phyloP scores from a whole-genome alignment of 2,113 vertebrate genomes.

The Felis catus region DNA sequence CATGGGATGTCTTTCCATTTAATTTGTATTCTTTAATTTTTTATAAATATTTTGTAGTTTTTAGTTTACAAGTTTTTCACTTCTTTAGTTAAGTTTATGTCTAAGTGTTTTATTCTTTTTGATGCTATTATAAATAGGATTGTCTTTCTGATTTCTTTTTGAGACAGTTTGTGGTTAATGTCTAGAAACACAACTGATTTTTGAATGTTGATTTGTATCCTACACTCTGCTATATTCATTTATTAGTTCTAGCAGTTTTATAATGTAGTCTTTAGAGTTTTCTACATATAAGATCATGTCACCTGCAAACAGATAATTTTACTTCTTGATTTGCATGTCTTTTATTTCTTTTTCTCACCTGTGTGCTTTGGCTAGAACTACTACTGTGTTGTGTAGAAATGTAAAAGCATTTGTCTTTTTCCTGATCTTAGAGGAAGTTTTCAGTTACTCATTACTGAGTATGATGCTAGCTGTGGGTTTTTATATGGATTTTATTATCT shows the following conservation, averaged over 20 bases:
- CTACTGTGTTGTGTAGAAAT: not conserved
- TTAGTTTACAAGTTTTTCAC: not conserved
- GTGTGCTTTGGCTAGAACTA: not conserved
- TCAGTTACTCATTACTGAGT: not conserved
- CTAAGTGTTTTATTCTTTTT: not conserved
- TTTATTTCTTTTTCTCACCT: not conserved
- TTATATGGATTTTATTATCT: not conserved
- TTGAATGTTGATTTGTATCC: not conserved
- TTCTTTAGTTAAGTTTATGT: not conserved
- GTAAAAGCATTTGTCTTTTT: not conserved
- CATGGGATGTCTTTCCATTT: not conserved
- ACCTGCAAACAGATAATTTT: not conserved
- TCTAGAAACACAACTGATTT: not conserved
- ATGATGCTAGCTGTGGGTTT: not conserved
- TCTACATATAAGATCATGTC: not conserved
- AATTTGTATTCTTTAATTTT: not conserved
- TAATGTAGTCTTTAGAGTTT: not conserved
- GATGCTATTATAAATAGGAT: not conserved
- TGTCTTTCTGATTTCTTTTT: not conserved
- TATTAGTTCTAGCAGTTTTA: not conserved
- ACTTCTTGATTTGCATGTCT: not conserved
- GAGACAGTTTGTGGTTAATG: not conserved
- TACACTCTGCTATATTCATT: not conserved
- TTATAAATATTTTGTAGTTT: not conserved
- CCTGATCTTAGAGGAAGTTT: not conserved